Base-by-base conservation (phyloP, 2,797 vertebrate species). In the Hapalemur alaotrensis region DNA sequence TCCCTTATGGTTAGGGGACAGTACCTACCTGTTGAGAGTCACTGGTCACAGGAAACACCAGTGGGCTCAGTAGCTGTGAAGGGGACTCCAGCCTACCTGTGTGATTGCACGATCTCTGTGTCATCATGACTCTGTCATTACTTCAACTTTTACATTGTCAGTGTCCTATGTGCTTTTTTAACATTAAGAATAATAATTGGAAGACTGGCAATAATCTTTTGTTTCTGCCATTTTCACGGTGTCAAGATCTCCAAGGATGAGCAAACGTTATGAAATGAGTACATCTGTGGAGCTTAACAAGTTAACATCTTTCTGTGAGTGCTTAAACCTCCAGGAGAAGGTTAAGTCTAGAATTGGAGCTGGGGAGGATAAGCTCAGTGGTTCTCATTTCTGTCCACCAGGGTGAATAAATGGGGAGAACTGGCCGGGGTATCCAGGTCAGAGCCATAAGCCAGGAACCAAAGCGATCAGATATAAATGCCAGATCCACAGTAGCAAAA, bases 221-320 rank as follows among this genome's bases (percentile, higher is more conserved):
- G 98, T 98, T 96, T 98, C 95, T 84, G 94, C 52, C 28, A 98
- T 98, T 98, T 98, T 98, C 92, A 98, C 97, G 87, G 96, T 82
- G 88, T 35, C 89, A 65, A 98, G 83, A 92, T 97, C 97, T 93
- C 97, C 97, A 93, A 98, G 96, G 94, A 97, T 98, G 95, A 98
- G 97, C 97, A 97, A 89, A 96, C 22, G 48, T 88, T 50, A 87
- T 93, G 84, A 48, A 97, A 76, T 41, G 65, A 80, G 54, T 78
- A 97, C n/a, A 72, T 96, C 88, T 96, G 92, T 97, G 82, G 41
- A 63, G 50, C 91, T 81, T 90, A 85, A 84, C 50, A 95, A 57
- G 9, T 57, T 61, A 63, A 13, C 43, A 17, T 69, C 75, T 78
- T 63, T 70, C 23, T 80, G 7, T 38, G 86, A 28, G 13, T 84